Evolutionary conservation across 1,140 invertebrate genomes (phyloP).

Genomic region (Camponotus pennsylvanicus): DNA sequence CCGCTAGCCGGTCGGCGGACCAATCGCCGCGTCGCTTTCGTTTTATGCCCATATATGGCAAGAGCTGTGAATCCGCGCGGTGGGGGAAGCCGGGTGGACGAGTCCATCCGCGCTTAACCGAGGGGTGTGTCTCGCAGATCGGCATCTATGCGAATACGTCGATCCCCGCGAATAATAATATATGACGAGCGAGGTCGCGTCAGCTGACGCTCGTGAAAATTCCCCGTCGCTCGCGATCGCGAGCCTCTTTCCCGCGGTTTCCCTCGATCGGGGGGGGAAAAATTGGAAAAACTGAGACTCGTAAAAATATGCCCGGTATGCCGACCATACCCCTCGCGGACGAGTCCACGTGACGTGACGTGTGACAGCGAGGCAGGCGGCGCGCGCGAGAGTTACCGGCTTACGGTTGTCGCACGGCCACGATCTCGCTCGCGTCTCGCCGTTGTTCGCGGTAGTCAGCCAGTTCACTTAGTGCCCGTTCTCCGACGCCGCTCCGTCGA

Average conservation of each 20-base stretch:
- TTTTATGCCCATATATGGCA: slow-evolving; percentile 93
- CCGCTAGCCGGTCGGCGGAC: slow-evolving; percentile 85
- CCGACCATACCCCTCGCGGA: slow-evolving; percentile 77
- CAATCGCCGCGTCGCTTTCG: slow-evolving; percentile 89
- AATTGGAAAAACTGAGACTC: not conserved
- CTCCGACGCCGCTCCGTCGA: not conserved
- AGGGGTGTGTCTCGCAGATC: slow-evolving; percentile 64
- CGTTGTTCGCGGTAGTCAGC: slow-evolving; percentile 75
- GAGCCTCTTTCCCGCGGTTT: no score
- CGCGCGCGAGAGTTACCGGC: slow-evolving; percentile 71
- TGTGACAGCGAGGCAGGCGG: not conserved
- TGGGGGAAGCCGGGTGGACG: slow-evolving; percentile 81
- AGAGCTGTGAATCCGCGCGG: slow-evolving; percentile 86
- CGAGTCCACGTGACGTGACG: slow-evolving; percentile 80
- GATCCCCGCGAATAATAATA: not conserved
- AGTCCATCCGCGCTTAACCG: slow-evolving; percentile 74
- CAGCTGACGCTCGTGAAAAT: not conserved
- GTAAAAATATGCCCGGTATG: slow-evolving; percentile 30
- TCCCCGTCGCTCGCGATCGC: no score
- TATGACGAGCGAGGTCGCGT: not conserved
- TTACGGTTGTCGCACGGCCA: slow-evolving; percentile 57
- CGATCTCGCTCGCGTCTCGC: slow-evolving; percentile 78
- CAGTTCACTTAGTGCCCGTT: slow-evolving; percentile 68
- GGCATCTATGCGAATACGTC: not conserved
- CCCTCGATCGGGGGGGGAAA: not conserved